Base-by-base conservation (phyloP, 2,113 vertebrate species). In the Crocuta crocuta region DNA sequence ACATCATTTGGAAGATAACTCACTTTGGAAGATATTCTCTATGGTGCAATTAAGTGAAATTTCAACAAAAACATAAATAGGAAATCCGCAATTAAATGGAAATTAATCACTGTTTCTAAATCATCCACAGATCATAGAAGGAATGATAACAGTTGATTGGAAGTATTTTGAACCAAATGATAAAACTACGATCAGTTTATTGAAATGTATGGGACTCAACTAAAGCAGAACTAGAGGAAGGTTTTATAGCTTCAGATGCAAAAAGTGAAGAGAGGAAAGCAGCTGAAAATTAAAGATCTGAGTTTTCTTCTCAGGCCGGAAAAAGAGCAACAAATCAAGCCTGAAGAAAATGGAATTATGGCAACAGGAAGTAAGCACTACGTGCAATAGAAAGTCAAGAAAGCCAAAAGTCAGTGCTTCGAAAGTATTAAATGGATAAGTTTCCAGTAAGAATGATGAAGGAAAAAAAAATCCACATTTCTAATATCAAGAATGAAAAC, bases 321-420 rank as follows among this genome's bases (percentile, higher is more conserved):
- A 50, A 43, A 58, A 91, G 39, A 91, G 48, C n/a, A 76, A 35
- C 63, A 73, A 66, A 65, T 88, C 48, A 92, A 88, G 35, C 3
- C 35, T 55, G 17, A 95, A 82, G 45, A 85, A 95, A 95, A 80
- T 84, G 26, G 65, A 89, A 65, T 85, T 43, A 88, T 68, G 39
- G 10, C 43, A 80, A n/a, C 6, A 53, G 13, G 43, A 78, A 91
- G 58, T 85, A 68, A 96, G 39, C 10, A 50, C 45, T 82, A 43
- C 5, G 4, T 76, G n/a, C 11, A 35, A 11, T 15, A 87, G 23
- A 50, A 81, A 86, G 19, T 63, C 53, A 71, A 15, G 17, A 71
- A 85, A 86, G 17, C 53, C 33, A 53, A n/a, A 73, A 61, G 24
- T 53, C 17, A 89, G 10, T 87, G 26, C 91, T 96, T 68, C 48